phyloP scores from a whole-genome alignment of 2,113 vertebrate genomes.

The Otocyon megalotis region DNA sequence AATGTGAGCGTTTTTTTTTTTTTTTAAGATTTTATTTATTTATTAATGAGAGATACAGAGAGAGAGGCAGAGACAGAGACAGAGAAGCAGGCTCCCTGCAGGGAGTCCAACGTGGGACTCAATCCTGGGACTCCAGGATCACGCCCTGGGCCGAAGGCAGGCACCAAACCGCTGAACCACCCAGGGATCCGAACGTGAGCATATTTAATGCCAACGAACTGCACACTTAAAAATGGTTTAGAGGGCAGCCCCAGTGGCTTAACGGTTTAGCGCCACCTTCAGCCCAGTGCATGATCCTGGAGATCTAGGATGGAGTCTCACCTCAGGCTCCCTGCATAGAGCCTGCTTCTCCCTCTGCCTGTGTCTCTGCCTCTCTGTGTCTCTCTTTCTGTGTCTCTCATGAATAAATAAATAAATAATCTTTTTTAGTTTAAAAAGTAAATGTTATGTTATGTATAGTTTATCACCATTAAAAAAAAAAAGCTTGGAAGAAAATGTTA shows the following conservation, averaged over 20 bases:
- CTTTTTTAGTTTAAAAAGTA: background rate
- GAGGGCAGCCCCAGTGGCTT: background rate
- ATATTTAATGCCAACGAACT: background rate
- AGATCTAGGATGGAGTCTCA: background rate
- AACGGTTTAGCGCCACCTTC: background rate
- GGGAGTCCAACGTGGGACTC: too few species aligned
- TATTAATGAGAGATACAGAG: too few species aligned
- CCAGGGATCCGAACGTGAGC: background rate
- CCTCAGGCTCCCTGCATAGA: background rate
- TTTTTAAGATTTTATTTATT: too few species aligned
- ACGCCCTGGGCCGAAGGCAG: too few species aligned
- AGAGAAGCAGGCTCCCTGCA: too few species aligned
- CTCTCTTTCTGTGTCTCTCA: background rate
- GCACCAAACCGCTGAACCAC: too few species aligned
- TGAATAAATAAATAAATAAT: background rate
- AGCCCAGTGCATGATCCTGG: background rate
- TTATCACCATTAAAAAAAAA: background rate
- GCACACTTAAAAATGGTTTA: background rate
- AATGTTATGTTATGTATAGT: background rate
- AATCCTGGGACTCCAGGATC: too few species aligned
- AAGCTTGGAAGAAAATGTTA: background rate
- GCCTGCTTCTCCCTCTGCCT: background rate
- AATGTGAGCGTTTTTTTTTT: background rate
- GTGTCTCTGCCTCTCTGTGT: background rate
- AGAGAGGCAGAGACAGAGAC: too few species aligned